Base-by-base conservation (phyloP, 2,113 vertebrate genomes). In the Typhlomys cinereus region DNA sequence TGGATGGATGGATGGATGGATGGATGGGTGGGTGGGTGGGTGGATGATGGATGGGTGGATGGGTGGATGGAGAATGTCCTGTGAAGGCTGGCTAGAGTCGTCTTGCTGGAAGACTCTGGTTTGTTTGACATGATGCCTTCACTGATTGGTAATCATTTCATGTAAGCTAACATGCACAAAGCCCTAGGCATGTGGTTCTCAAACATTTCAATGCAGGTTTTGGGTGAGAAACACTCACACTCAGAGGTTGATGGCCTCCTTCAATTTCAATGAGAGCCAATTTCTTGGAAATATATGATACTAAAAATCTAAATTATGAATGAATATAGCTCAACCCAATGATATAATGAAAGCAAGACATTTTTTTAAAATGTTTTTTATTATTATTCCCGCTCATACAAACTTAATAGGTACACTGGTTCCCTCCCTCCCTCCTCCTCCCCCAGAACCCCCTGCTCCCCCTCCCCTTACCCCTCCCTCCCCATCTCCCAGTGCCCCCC, bases 91-190 rank as follows among this genome's bases (percentile, higher is more conserved):
- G 36, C 36, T 64, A n/a, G 94, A 94, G 95, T 36, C 70, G 48
- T 39, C 27, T n/a, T 81, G 29, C 85, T 66, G 76, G 48, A 94
- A 92, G 75, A 94, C 31, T 61, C 44, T 85, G 85, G 27, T 12
- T 97, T 92, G 66, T 84, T 95, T 90, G 79, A n/a, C 69, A 92
- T 85, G 76, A 83, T n/a, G 90, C 15, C 88, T 76, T 31, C 61
- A n/a, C 59, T 86, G 90, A 78, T 0, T n/a, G 31, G 31, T n/a
- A 39, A 84, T 46, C 18, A 12, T 48, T 74, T 81, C 61, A 21
- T 62, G 34, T 46, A 54, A 54, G 15, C 54, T 89, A 48, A 59
- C 48, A n/a, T 0, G 25, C 4, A 41, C 20, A 8, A 87, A 27
- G 41, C 23, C 41, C 31, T 91, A 69, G n/a, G 79, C 57, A 54